Evolutionary conservation across 2,113 vertebrate genomes (phyloP).

Genomic region (Cisticola juncidis): DNA sequence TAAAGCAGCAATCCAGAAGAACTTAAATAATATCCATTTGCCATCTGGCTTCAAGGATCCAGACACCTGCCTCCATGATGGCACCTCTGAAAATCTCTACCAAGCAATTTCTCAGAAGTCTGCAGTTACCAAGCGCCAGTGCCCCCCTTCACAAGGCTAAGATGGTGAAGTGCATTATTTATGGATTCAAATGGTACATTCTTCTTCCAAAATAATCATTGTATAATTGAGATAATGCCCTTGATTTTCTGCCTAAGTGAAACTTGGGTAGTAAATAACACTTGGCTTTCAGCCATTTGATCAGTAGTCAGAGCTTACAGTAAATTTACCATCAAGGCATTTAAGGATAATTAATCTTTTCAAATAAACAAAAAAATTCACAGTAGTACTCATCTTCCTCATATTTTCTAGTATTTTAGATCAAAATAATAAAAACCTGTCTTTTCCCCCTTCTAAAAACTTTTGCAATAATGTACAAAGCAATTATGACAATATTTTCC

Average conservation of each 20-base stretch:
- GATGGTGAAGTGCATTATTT: constrained; percentile 35
- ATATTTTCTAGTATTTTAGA: background rate
- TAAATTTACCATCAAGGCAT: background rate
- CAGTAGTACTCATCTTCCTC: background rate
- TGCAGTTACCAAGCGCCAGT: background rate
- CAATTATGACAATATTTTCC: background rate
- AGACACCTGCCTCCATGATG: background rate
- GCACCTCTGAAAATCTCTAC: background rate
- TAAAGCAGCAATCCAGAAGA: background rate
- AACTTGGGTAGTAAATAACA: background rate
- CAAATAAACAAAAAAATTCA: background rate
- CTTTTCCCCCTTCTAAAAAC: background rate
- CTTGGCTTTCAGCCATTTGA: constrained; percentile 9
- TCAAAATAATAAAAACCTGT: background rate
- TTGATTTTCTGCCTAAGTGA: constrained; percentile 1
- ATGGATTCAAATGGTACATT: constrained; percentile 29
- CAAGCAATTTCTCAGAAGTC: constrained; percentile 32
- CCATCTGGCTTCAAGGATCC: background rate
- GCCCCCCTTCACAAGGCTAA: background rate
- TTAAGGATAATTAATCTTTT: background rate
- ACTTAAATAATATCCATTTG: background rate
- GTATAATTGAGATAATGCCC: background rate
- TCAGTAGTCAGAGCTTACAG: background rate
- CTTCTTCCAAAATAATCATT: background rate
- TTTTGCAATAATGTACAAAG: background rate